phyloP scores from a whole-genome alignment of 2,113 vertebrate species.

The Pimephales promelas region DNA sequence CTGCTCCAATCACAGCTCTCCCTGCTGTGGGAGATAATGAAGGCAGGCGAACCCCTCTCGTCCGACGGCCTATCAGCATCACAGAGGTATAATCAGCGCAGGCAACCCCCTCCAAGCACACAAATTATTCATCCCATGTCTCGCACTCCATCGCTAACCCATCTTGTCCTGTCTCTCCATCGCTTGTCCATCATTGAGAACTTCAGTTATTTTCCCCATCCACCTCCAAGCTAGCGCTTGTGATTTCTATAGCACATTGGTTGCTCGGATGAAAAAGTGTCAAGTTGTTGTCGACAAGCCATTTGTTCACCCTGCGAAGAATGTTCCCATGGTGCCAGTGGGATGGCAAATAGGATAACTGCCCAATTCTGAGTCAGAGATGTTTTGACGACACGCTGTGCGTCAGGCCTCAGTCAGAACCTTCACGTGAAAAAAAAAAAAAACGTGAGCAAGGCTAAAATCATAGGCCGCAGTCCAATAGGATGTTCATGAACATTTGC shows the following conservation, averaged over 20 bases:
- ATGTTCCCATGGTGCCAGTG: neutral
- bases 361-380: slow-evolving; percentile 15
- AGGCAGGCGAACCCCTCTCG: slow-evolving; percentile 43
- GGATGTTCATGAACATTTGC: neutral
- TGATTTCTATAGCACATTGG: slow-evolving; percentile 25
- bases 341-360: slow-evolving; percentile 23
- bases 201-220: slow-evolving; percentile 44
- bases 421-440: slow-evolving; percentile 23
- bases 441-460: slow-evolving; percentile 20
- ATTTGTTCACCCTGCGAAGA: slow-evolving; percentile 6
- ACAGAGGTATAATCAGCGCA: slow-evolving; percentile 48
- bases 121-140: slow-evolving; percentile 51
- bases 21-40: slow-evolving; percentile 53
- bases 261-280: slow-evolving; percentile 14
- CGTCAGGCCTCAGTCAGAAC: slow-evolving; percentile 16
- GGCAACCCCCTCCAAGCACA: slow-evolving; percentile 34
- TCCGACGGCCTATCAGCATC: slow-evolving; percentile 41
- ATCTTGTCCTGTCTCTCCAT: neutral
- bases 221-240: slow-evolving; percentile 33
- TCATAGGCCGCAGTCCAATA: slow-evolving; percentile 10
- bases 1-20: slow-evolving; percentile 26
- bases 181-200: slow-evolving; percentile 46
- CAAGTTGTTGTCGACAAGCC: neutral
- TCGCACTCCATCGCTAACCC: slow-evolving; percentile 35
- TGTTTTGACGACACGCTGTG: neutral